Conservation (phyloP, 2,113 vertebrate species). For the Actinemys pallida region DNA sequence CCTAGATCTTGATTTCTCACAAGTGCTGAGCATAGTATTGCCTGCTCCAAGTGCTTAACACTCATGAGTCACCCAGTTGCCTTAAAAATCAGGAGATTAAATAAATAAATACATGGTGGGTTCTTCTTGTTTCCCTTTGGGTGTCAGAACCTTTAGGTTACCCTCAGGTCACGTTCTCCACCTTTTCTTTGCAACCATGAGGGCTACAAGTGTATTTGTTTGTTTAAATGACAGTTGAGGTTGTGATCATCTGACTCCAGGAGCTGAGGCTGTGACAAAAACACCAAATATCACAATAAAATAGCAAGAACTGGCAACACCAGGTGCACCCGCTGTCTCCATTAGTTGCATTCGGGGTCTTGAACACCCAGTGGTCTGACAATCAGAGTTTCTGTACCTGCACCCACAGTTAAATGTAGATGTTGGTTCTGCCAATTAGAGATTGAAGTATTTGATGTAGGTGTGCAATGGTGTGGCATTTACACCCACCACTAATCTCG, state of each 20-base stretch:
- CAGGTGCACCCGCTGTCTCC: neutral
- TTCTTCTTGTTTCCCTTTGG: neutral
- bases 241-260: neutral
- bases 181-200: neutral
- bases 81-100: neutral
- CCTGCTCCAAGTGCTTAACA: neutral
- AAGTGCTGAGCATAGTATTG: fast-evolving
- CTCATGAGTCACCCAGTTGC: too few relatives aligned
- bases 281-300: slow-evolving; percentile 1
- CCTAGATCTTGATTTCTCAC: neutral
- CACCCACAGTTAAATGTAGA: neutral
- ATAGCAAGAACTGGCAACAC: slow-evolving; percentile 1
- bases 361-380: neutral
- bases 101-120: neutral
- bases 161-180: neutral
- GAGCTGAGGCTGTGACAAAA: slow-evolving; percentile 11
- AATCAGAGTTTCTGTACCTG: neutral
- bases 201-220: neutral
- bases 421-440: neutral
- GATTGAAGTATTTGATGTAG: neutral
- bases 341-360: neutral
- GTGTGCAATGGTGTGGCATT: neutral
- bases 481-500: neutral
- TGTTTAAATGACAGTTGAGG: neutral
- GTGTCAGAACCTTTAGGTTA: neutral